Base-by-base conservation (phyloP, 64 coral and sea anemone species). In the Montipora foliosa region DNA sequence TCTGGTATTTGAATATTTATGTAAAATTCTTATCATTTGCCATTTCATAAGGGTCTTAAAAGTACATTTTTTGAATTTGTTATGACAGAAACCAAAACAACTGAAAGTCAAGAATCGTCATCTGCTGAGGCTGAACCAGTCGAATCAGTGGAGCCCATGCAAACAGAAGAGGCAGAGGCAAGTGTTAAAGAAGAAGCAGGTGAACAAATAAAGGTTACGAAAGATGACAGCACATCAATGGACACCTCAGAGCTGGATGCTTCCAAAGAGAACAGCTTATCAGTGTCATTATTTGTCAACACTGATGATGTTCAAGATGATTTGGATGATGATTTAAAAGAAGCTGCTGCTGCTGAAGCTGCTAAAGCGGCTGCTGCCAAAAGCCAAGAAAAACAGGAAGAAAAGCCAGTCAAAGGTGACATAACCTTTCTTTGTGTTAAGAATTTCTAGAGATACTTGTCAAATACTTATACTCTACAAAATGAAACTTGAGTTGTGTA, bases 281-380 rank as follows among this genome's bases (percentile, higher is more conserved):
- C 98, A 58, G 92, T 99, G 14, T 99, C 98, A 22, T 57, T 99
- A 49, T 96, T 96, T 90, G 98, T 99, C 11, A 92, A 99, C 47
- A 96, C 98, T 15, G 98, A 99, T 87, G 98, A 95, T 50, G 49
- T 99, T 5, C 98, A 99, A 87, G 98, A 99, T 94, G 98, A 99
- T 25, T 55, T 99, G 3, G 98, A 96, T 87, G 98, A 99, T 19
- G 98, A 99, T 81, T 67, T 99, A 72, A 99, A 86, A 59, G 92
- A 92, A 82, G 89, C 93, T 37, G 94, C 93, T 64, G 94, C 93
- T 64, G 90, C 79, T 50, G 46, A 84, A 44, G 95, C 90, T n/a
- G 81, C 24, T 4, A 88, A 66, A 19, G 86, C 68, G n/a, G 82
- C 52, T 46, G 64, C 68, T 70, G 66, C 73, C 29, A 86, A 73